Percentiles rank a stretch among this genome's conserved stretches.
Evolutionary conservation across 2,888 invertebrate genomes (phyloP).

Genomic region (Mythimna albipuncta): DNA sequence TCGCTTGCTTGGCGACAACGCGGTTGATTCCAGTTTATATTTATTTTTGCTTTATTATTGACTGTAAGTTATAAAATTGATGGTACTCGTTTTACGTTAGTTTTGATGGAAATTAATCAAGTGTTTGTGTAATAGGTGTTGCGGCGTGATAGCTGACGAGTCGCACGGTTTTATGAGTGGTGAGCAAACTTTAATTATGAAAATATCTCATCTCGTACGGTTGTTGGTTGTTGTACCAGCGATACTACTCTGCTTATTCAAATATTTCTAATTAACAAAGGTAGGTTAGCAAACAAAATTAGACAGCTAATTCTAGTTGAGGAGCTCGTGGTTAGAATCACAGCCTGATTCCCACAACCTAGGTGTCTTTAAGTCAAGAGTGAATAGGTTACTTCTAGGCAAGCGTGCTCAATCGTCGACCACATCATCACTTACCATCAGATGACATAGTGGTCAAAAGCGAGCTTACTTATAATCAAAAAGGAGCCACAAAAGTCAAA

Average conservation of each 20-base stretch:
- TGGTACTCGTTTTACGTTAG: slow-evolving; percentile 7
- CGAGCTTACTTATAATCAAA: too few relatives aligned
- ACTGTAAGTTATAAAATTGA: slow-evolving; percentile 17
- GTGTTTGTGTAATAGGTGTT: slow-evolving; percentile 24
- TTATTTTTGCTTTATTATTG: slow-evolving; percentile 41
- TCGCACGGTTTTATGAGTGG: not conserved
- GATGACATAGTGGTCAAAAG: too few relatives aligned
- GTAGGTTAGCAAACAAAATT: slow-evolving; percentile 2
- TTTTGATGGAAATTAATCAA: slow-evolving; percentile 17
- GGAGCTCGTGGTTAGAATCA: too few relatives aligned
- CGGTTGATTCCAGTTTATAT: slow-evolving; percentile 31
- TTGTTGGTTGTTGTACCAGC: not conserved
- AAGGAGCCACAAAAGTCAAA: too few relatives aligned
- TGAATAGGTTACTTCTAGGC: too few relatives aligned
- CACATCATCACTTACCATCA: too few relatives aligned
- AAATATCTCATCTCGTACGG: slow-evolving; percentile 6
- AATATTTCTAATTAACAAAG: not conserved
- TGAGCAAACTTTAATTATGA: slow-evolving; percentile 10
- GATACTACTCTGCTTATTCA: not conserved
- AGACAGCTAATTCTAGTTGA: not conserved
- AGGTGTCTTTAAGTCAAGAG: too few relatives aligned
- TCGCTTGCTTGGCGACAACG: slow-evolving; percentile 31
- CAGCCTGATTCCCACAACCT: too few relatives aligned
- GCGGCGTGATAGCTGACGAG: not conserved
- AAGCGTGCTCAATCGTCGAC: too few relatives aligned